phyloP scores from a whole-genome alignment of 2,113 vertebrate species.

The human region GRCh38 chr3:24389501-24390000 shows the following conservation, averaged over 20 bases:
- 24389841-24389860: not conserved
- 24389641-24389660: constrained; percentile 45
- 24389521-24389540: constrained; percentile 75
- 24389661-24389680: constrained; percentile 8
- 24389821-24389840: constrained; percentile 32
- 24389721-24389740: not conserved
- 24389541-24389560: constrained; percentile 76
- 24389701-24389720: not conserved
- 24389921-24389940: not conserved
- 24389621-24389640: constrained; percentile 29
- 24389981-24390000: not conserved
- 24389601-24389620: constrained; percentile 65
- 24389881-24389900: not conserved
- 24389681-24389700: not conserved
- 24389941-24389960: not conserved
- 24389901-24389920: not conserved
- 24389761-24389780: not conserved
- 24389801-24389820: constrained; percentile 46
- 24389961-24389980: not conserved
- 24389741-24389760: constrained; percentile 22
- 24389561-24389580: constrained; percentile 75
- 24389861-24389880: not conserved
- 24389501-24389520: constrained; percentile 71
- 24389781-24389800: constrained; percentile 3
- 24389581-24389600: constrained; percentile 63